Conservation (phyloP, 2,797 vertebrate genomes). For the Xenopus petersii region DNA sequence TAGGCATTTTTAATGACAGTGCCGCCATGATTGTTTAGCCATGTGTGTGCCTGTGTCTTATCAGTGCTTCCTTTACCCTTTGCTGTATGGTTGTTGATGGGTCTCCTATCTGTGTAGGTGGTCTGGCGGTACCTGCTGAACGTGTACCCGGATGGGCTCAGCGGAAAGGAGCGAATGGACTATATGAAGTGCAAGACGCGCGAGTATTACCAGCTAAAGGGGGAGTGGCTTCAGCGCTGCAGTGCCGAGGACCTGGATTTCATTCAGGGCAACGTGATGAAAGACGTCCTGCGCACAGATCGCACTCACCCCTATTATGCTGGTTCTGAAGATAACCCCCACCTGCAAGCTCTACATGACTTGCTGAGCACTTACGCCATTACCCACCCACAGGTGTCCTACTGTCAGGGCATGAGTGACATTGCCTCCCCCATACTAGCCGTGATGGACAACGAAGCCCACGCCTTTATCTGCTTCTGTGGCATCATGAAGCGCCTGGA, state of each 20-base stretch:
- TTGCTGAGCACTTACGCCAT: constrained; percentile 89
- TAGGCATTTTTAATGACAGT: no score
- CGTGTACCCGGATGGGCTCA: constrained; percentile 86
- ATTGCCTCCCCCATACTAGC: constrained; percentile 88
- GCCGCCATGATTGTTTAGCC: no score
- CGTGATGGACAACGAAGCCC: constrained; percentile 91
- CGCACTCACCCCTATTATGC: constrained; percentile 87
- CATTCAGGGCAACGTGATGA: constrained; percentile 83
- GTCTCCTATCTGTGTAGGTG: constrained; percentile 66
- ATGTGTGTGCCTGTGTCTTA: no score
- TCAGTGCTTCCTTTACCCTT: no score
- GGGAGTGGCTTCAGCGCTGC: constrained; percentile 69
- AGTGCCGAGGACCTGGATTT: constrained; percentile 80
- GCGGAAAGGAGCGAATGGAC: constrained; percentile 85
- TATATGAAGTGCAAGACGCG: constrained; percentile 88
- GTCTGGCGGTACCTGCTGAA: constrained; percentile 92
- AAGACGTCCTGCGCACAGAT: constrained; percentile 90
- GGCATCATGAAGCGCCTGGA: constrained; percentile 89
- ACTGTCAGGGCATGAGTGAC: constrained; percentile 96
- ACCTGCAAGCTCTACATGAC: constrained; percentile 80
- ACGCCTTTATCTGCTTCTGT: constrained; percentile 91
- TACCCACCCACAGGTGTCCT: constrained; percentile 86
- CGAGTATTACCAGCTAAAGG: constrained; percentile 83
- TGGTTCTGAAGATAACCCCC: constrained; percentile 87
- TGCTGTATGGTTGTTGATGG: no score